These are phyloP conservation scores for Ellobius talpinus DNA, from an alignment of 2,113 vertebrate genomes.

Conservation along the genomic window DNA sequence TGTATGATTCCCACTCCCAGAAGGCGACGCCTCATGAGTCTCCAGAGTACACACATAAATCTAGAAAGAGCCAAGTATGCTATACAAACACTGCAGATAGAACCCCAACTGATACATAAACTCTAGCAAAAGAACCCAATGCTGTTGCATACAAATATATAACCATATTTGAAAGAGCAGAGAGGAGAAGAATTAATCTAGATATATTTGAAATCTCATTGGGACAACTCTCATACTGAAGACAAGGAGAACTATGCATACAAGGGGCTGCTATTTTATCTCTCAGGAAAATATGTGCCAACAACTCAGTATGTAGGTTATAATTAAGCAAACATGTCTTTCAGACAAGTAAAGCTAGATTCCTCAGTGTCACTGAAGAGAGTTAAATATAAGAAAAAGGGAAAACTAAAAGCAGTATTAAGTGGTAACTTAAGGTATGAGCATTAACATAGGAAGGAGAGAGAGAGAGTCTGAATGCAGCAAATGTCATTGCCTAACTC, in stretches of 20 bases:
- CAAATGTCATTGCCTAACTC: not conserved
- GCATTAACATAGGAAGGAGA: not conserved
- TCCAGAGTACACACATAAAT: not conserved
- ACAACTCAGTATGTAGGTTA: not conserved
- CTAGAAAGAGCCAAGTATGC: not conserved
- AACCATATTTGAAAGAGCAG: not conserved
- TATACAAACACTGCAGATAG: not conserved
- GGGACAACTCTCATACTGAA: not conserved
- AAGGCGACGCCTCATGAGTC: too few species aligned
- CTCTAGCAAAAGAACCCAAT: not conserved
- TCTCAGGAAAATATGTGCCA: not conserved
- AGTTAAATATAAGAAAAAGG: not conserved
- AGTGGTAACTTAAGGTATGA: not conserved
- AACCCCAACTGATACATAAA: not conserved
- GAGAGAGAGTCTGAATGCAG: not conserved
- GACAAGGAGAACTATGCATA: not conserved
- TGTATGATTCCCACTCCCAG: not conserved
- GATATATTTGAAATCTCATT: not conserved
- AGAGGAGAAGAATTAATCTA: not conserved
- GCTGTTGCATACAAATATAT: not conserved
- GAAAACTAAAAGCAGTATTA: not conserved
- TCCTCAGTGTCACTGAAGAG: not conserved
- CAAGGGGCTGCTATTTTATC: not conserved
- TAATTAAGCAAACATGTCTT: not conserved
- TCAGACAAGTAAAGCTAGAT: not conserved